Evolutionary conservation across 2,888 invertebrate species (phyloP), one percentile per base, ranked within the genome.

Genomic region (Catocala nupta): DNA sequence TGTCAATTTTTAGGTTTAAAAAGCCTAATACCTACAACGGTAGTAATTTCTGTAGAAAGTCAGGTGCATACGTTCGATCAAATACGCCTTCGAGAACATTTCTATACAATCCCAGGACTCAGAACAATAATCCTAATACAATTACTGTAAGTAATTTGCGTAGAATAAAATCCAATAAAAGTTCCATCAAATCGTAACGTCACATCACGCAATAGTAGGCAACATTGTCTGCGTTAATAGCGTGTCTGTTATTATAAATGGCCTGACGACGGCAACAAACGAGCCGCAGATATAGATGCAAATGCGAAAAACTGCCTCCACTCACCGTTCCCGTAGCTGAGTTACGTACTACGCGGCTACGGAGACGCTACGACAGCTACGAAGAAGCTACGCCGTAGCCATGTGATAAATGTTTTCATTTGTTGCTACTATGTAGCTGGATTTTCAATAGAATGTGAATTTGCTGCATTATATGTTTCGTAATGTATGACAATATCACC

Each of bases 261-360:
- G 59, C 60, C 13, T 51, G 11, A 8, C 52, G 57, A 43, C 58
- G 39, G 43, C 52, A 64, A 68, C 65, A 64, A 73, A 71, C 55
- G 53, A 66, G 53, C 65, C 52, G 50, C 50, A 71, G 71, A 74
- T 71, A 71, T 53, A 54, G 68, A 75, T 75, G 75, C 65, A 70
- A 71, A 74, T 74, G 55, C 33, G 65, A 70, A 70, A 64, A 66
- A 68, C 53, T 59, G 63, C 50, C 59, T 66, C 53, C 39, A 63
- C 33, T 42, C 49, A 49, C 55, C 33, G 44, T 34, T 10, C 12
- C 36, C 8, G 36, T 39, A 39, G 36, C 36, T 10, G 11, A 44
- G 36, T 64, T 44, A 54, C 34, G 36, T 42, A 54, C 44, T 55
- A 59, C 49, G 42, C 7, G 6, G 34, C 48, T 48, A 48, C 48